Evolutionary conservation across 2,888 invertebrate genomes (phyloP), one percentile per base, ranked within the genome.

Genomic region (Luperina nickerlii): DNA sequence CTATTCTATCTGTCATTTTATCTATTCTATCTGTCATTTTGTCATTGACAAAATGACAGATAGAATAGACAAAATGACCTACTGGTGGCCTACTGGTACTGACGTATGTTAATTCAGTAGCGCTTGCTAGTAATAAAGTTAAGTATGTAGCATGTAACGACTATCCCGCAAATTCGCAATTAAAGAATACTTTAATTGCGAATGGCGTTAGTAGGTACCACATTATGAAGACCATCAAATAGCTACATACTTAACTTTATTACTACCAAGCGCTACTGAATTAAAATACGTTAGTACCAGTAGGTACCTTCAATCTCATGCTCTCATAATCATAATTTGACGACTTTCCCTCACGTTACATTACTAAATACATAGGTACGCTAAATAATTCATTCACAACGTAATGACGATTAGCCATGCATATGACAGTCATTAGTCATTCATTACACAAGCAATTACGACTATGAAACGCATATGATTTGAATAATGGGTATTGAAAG

Each of bases 341-440:
- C 38, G 57, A 83, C 88, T 88, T 88, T 86, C 88, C 62, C 73
- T 74, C 68, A 54, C 74, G 38, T 76, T 68, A 57, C 48, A 45
- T 81, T 79, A 77, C 76, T 69, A 67, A 80, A 79, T 38, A 20
- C 20, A 65, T 71, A 32, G 32, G 32, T 32, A 76, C 67, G 77
- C 76, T 81, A 80, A 83, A 79, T 87, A 72, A 87, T 87, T 84
- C 74, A 88, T 87, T 81, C 76, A 81, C 65, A 70, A 38, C 70
- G 74, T 81, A 82, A 88, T 82, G 83, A 81, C 79, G 38, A 84
- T 81, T 82, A 82, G 38, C 68, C 77, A 83, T 81, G 81, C 83
- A 78, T 71, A 63, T 81, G 81, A 75, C 81, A 85, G 42, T 68
- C 73, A 81, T 87, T 79, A 81, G 81, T 73, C 81, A 85, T 38